A percentile compares a stretch with the other conserved stretches of the same genome.
These are phyloP conservation scores for Nebria ingens DNA, from an alignment of 1,140 invertebrate species.

Conservation along the genomic window DNA sequence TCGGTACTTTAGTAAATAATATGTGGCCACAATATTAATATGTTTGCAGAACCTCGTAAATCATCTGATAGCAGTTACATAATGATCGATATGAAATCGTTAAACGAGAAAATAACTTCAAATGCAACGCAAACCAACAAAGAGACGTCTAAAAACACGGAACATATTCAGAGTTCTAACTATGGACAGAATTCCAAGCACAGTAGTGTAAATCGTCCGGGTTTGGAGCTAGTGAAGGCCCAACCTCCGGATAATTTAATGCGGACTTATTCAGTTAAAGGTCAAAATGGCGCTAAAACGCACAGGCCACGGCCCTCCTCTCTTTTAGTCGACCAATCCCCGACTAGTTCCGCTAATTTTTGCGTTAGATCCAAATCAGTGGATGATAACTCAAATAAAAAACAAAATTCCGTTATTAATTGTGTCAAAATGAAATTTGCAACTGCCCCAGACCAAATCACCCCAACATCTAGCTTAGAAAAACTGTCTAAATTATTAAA, in stretches of 20 bases:
- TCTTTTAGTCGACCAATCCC: constrained; percentile 20
- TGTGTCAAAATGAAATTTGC: background rate
- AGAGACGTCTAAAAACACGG: background rate
- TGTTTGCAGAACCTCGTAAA: background rate
- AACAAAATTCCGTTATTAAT: constrained; percentile 6
- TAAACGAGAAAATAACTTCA: background rate
- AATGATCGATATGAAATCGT: background rate
- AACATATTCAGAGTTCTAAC: background rate
- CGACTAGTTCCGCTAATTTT: constrained; percentile 15
- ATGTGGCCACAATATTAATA: background rate
- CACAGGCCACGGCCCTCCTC: constrained; percentile 19
- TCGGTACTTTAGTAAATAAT: constrained; percentile 10
- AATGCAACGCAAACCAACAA: background rate
- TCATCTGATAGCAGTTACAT: background rate
- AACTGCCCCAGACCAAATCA: constrained; percentile 13
- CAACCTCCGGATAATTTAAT: background rate
- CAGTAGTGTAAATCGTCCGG: background rate
- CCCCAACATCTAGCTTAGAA: constrained; percentile 24
- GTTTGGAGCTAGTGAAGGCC: background rate
- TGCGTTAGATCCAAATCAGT: constrained; percentile 29
- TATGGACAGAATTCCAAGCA: constrained; percentile 3
- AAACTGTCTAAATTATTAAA: constrained; percentile 34
- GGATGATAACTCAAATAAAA: constrained; percentile 21
- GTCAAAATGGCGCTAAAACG: constrained; percentile 4
- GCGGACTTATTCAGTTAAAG: background rate